Evolutionary conservation across 2,797 vertebrate species (phyloP).

Genomic region (Chiloscyllium punctatum): DNA sequence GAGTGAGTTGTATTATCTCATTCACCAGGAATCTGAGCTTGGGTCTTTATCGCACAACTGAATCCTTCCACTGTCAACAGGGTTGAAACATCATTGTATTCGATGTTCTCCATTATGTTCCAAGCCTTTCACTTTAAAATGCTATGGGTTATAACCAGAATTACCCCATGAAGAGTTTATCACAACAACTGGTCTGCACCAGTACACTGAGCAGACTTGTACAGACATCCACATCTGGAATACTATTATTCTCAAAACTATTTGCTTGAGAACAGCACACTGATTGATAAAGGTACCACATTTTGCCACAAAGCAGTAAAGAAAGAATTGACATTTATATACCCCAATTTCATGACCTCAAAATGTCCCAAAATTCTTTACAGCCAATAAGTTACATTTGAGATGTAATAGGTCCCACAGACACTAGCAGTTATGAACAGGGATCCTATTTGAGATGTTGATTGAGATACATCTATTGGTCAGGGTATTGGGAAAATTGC

Average conservation of each 20-base stretch:
- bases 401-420: not conserved
- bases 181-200: not conserved
- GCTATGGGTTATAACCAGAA: not conserved
- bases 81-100: not conserved
- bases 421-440: not conserved
- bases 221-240: not conserved
- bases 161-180: not conserved
- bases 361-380: not conserved
- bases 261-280: not conserved
- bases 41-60: not conserved
- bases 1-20: not conserved
- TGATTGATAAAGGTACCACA: not conserved
- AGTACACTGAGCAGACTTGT: not conserved
- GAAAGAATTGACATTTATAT: not conserved
- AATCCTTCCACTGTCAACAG: not conserved
- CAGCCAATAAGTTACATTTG: not conserved
- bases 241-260: not conserved
- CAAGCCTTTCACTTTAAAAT: not conserved
- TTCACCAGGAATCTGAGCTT: not conserved
- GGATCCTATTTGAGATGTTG: not conserved
- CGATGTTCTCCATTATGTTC: not conserved
- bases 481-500: not conserved
- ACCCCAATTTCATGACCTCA: not conserved
- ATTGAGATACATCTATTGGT: not conserved
- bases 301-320: not conserved